Conservation (phyloP, 2,797 vertebrate genomes). For the Smutsia temminckii region DNA sequence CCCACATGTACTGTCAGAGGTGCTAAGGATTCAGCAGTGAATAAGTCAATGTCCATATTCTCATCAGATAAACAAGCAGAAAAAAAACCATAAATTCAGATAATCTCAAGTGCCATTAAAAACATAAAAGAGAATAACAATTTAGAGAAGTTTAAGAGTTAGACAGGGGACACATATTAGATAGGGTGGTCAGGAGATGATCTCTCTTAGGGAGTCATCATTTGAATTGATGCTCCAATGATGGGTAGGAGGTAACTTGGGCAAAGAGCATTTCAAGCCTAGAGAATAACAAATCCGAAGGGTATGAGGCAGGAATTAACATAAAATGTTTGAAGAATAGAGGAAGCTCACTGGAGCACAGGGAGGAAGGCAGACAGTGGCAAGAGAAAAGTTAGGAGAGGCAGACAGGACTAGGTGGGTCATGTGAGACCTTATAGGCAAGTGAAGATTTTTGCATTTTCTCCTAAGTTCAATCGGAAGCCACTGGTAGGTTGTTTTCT, state of each 20-base stretch:
- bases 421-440: fast-evolving
- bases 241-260: neutral
- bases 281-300: neutral
- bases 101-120: neutral
- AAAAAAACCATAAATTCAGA: neutral
- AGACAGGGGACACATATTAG: neutral
- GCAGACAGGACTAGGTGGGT: neutral
- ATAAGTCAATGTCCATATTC: neutral
- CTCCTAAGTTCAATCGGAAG: neutral
- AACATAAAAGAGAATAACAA: neutral
- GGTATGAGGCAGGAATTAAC: neutral
- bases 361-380: neutral
- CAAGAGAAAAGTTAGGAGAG: neutral
- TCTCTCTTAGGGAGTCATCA: neutral
- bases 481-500: neutral
- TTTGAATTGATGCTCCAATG: neutral
- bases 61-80: neutral
- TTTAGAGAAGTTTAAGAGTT: neutral
- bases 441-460: neutral
- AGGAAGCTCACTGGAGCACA: neutral
- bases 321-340: fast-evolving
- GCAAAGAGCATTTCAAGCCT: neutral
- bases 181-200: neutral
- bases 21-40: neutral
- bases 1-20: neutral